These are phyloP conservation scores for Bactericera cockerelli DNA, from an alignment of 1,140 invertebrate species.

Conservation along the genomic window DNA sequence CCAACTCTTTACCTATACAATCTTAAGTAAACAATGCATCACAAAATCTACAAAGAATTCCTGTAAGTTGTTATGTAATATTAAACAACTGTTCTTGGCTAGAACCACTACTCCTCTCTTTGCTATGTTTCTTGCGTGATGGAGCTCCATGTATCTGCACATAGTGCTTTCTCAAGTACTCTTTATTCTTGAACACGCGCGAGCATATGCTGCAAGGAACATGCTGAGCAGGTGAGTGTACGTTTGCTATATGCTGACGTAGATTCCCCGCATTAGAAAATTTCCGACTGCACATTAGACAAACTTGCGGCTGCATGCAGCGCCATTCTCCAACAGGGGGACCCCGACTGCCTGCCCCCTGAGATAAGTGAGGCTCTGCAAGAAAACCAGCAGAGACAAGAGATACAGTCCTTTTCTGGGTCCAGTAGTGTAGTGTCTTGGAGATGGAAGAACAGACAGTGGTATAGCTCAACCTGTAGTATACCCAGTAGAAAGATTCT, in stretches of 20 bases:
- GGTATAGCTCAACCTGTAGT: too few species aligned
- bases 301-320: conserved; percentile 28
- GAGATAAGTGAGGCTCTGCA: background rate
- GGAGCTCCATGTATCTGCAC: conserved; percentile 40
- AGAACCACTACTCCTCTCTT: too few species aligned
- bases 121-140: too few species aligned
- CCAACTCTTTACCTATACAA: too few species aligned
- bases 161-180: conserved; percentile 51
- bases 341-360: background rate
- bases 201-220: conserved; percentile 46
- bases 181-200: conserved; percentile 51
- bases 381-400: background rate
- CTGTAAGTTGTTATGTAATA: too few species aligned
- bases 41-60: too few species aligned
- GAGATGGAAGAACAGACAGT: too few species aligned
- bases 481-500: too few species aligned
- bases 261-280: conserved; percentile 50
- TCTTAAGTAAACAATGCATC: too few species aligned
- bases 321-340: conserved; percentile 18
- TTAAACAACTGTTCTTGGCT: too few species aligned
- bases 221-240: conserved; percentile 47
- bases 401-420: too few species aligned
- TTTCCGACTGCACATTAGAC: conserved; percentile 47
- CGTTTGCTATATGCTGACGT: conserved; percentile 56
- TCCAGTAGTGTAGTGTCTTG: conserved; percentile 16